A percentile compares a stretch with the other conserved stretches of the same genome.
Conservation (phyloP, 2,113 vertebrate species). For the Drymodes brunneopygia region DNA sequence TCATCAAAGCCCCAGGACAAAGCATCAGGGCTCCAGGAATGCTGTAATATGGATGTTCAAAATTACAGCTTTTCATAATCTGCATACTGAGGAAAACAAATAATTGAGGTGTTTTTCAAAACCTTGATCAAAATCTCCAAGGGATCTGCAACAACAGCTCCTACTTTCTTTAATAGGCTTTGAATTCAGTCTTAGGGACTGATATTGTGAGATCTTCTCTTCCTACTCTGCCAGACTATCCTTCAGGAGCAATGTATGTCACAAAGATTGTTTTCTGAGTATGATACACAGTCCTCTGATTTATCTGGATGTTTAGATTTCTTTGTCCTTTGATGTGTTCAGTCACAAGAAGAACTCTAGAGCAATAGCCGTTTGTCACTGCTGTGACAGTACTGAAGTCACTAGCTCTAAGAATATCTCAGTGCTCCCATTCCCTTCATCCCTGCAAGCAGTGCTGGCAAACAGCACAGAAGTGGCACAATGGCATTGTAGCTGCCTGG, state of each 20-base stretch:
- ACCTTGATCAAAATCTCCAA: background rate
- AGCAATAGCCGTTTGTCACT: background rate
- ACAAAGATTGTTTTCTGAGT: background rate
- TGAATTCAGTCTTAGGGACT: background rate
- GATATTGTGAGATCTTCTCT: background rate
- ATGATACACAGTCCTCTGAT: background rate
- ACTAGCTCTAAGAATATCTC: background rate
- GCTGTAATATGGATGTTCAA: background rate
- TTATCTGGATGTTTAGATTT: background rate
- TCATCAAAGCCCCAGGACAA: background rate
- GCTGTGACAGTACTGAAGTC: background rate
- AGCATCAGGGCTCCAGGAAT: background rate
- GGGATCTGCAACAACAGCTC: background rate
- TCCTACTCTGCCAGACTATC: background rate
- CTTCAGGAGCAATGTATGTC: background rate
- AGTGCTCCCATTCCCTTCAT: fast-evolving
- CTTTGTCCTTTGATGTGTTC: background rate
- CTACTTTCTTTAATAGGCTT: background rate
- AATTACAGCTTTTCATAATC: background rate
- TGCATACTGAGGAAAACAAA: background rate
- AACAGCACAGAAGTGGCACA: fast-evolving
- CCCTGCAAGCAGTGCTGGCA: background rate
- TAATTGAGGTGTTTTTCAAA: background rate
- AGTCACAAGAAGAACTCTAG: background rate
- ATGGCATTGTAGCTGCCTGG: background rate